phyloP scores from a whole-genome alignment of 2,888 invertebrate species.

The Watsonalla cultraria region DNA sequence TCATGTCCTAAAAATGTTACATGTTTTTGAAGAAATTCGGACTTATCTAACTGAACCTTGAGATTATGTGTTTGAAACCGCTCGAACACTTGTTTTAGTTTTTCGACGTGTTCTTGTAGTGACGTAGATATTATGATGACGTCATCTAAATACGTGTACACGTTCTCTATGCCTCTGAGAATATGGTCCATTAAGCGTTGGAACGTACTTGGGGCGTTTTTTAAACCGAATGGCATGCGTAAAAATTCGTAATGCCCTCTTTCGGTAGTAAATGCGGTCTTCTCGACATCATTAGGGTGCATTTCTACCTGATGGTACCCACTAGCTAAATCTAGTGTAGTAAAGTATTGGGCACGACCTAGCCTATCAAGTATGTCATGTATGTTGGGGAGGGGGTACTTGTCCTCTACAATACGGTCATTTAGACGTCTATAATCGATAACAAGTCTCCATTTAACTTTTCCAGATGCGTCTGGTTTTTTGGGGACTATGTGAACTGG shows the following conservation, averaged over 20 bases:
- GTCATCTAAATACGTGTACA: no score
- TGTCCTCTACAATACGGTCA: background rate
- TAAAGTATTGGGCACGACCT: background rate
- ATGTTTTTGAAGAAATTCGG: no score
- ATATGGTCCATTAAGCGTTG: background rate
- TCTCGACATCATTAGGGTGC: background rate
- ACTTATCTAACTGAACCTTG: no score
- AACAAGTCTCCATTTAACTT: background rate
- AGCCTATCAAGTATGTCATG: background rate
- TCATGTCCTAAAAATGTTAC: no score
- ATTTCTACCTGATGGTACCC: conserved; percentile 1
- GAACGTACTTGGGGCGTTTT: background rate
- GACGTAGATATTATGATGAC: no score
- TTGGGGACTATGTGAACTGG: background rate
- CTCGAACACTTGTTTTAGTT: no score
- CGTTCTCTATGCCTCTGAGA: no score
- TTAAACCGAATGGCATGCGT: conserved; percentile 6
- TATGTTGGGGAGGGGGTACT: background rate
- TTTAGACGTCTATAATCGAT: background rate
- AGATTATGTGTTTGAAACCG: no score
- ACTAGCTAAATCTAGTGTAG: background rate
- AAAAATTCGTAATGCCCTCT: conserved; percentile 4
- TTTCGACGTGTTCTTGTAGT: no score
- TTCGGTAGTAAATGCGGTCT: background rate
- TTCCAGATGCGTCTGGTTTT: background rate